Evolutionary conservation across 2,888 invertebrate genomes (phyloP).

Genomic region (Leuctra nigra): DNA sequence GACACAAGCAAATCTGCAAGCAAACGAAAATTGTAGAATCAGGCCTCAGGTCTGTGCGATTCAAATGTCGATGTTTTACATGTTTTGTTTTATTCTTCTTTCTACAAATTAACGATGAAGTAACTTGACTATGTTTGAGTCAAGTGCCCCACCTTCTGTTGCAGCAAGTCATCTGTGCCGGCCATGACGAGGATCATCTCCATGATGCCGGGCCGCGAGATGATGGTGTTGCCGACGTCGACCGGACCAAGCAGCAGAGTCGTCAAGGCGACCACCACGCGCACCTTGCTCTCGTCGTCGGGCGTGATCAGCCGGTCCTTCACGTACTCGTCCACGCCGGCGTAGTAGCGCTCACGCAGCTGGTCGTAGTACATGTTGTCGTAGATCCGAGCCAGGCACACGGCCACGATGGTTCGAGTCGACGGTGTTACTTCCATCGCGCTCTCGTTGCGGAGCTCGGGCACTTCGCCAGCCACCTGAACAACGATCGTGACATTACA

Average conservation of each 20-base stretch:
- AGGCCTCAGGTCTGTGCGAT: too few relatives aligned
- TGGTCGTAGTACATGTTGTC: conserved; percentile 95
- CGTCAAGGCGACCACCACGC: conserved; percentile 82
- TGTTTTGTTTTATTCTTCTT: too few relatives aligned
- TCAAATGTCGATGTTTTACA: too few relatives aligned
- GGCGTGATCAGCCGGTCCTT: conserved; percentile 77
- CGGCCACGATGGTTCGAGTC: conserved; percentile 85
- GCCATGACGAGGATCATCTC: conserved; percentile 98
- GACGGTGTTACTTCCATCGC: conserved; percentile 84
- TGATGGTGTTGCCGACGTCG: conserved; percentile 84
- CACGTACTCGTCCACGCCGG: conserved; percentile 77
- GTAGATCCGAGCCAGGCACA: conserved; percentile 83
- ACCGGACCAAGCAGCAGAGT: conserved; percentile 84
- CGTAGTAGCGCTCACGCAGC: conserved; percentile 62
- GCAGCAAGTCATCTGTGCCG: conserved; percentile 78
- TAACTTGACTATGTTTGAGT: too few relatives aligned
- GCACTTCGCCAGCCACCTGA: conserved; percentile 88
- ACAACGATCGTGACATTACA: too few relatives aligned
- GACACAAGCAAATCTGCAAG: too few relatives aligned
- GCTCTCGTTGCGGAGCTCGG: conserved; percentile 81
- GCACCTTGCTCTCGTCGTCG: conserved; percentile 72
- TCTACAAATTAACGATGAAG: too few relatives aligned
- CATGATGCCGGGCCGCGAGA: conserved; percentile 70
- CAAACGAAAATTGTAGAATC: too few relatives aligned
- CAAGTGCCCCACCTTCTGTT: conserved; percentile 79